Evolutionary conservation across 2,113 vertebrate genomes (phyloP).

Genomic region (Siniperca chuatsi): DNA sequence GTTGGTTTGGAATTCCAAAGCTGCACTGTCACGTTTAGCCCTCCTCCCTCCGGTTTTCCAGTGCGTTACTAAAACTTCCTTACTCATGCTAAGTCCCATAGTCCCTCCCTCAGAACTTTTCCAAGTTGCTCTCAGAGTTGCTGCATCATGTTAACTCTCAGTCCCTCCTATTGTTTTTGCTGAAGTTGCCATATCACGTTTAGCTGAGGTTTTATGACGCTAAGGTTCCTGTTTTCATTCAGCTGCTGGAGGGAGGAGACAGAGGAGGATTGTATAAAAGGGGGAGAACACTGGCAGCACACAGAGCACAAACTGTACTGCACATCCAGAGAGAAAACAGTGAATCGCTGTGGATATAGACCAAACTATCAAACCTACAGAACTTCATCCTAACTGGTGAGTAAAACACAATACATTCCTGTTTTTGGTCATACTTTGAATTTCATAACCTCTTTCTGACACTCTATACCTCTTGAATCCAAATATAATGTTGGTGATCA

Average conservation of each 20-base stretch:
- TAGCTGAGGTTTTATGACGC: conserved; percentile 36
- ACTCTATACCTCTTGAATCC: background rate
- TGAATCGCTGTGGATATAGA: background rate
- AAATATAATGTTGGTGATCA: background rate
- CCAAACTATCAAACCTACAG: background rate
- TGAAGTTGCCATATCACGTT: conserved; percentile 75
- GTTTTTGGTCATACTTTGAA: background rate
- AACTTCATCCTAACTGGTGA: conserved; percentile 58
- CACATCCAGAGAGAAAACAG: conserved; percentile 19
- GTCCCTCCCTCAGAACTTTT: conserved; percentile 33
- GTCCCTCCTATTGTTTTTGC: conserved; percentile 45
- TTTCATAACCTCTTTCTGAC: background rate
- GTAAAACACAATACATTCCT: conserved; percentile 24
- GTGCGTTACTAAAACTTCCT: conserved; percentile 29
- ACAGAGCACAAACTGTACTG: conserved; percentile 35
- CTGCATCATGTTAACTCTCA: conserved; percentile 72
- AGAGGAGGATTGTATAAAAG: conserved; percentile 61
- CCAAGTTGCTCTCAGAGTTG: conserved; percentile 32
- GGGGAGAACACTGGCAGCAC: background rate
- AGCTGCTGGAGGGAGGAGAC: conserved; percentile 64
- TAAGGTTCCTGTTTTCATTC: conserved; percentile 73
- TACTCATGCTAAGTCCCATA: conserved; percentile 31
- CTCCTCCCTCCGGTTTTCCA: conserved; percentile 42
- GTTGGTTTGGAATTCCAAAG: conserved; percentile 25
- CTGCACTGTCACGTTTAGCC: conserved; percentile 62